These are phyloP conservation scores for Apostichopus japonicus DNA, from an alignment of 35 echinoderm and acorn worm species.

Conservation along the genomic window DNA sequence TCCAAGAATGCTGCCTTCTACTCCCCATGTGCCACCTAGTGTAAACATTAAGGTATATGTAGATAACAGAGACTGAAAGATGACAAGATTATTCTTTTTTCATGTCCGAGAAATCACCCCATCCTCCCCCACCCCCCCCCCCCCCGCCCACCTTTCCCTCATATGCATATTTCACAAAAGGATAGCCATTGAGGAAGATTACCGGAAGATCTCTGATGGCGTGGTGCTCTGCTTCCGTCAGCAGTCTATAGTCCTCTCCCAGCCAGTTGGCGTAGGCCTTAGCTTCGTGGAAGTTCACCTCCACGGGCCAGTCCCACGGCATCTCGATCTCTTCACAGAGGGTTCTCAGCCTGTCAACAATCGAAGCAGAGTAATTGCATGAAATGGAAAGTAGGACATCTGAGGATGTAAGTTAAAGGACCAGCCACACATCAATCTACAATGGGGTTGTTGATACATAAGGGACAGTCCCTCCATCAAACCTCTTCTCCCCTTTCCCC, in stretches of 20 bases:
- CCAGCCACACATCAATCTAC: too few relatives aligned
- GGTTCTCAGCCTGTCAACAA: conserved; percentile 65
- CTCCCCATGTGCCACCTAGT: too few relatives aligned
- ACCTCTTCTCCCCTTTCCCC: too few relatives aligned
- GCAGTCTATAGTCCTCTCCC: conserved; percentile 74
- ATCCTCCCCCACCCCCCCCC: too few relatives aligned
- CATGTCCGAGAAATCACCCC: too few relatives aligned
- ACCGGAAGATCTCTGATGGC: conserved; percentile 69
- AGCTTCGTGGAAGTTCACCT: conserved; percentile 87
- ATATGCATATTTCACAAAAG: background rate
- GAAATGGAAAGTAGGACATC: background rate
- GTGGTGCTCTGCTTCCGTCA: conserved; percentile 79
- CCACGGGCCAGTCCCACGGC: conserved; percentile 94
- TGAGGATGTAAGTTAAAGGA: too few relatives aligned
- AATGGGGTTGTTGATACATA: too few relatives aligned
- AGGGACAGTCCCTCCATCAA: too few relatives aligned
- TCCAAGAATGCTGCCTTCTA: too few relatives aligned
- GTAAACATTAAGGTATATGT: too few relatives aligned
- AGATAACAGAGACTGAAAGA: too few relatives aligned
- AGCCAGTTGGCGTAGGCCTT: conserved; percentile 88
- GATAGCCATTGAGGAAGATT: background rate
- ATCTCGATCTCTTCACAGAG: conserved; percentile 80
- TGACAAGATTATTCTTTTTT: too few relatives aligned
- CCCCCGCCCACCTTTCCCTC: background rate
- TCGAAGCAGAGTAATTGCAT: background rate